phyloP scores from a whole-genome alignment of 2,888 invertebrate species.

The Drymonia ruficornis region DNA sequence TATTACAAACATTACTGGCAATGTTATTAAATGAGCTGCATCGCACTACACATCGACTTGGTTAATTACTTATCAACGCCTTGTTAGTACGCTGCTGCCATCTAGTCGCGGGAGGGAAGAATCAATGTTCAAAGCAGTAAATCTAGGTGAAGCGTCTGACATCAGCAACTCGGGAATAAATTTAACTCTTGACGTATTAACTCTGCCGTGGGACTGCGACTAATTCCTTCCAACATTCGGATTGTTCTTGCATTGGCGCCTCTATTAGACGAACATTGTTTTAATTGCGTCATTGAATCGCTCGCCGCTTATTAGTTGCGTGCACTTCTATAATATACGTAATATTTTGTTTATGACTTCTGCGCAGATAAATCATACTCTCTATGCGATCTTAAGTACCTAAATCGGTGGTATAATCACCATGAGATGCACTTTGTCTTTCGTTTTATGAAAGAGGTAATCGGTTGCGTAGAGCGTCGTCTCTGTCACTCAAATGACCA shows the following conservation, averaged over 20 bases:
- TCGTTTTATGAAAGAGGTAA: too few relatives aligned
- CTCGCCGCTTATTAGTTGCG: conserved; percentile 43
- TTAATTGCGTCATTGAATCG: conserved; percentile 47
- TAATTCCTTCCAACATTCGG: conserved; percentile 59
- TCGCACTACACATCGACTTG: conserved; percentile 22
- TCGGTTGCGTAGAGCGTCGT: too few relatives aligned
- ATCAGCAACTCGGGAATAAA: conserved; percentile 78
- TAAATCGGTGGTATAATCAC: too few relatives aligned
- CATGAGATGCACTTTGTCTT: too few relatives aligned
- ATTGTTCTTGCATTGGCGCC: conserved; percentile 57
- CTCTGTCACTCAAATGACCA: too few relatives aligned
- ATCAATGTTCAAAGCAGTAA: conserved; percentile 65
- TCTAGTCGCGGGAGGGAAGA: conserved; percentile 67
- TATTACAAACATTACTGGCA: background rate
- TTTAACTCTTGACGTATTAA: conserved; percentile 80
- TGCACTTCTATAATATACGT: conserved; percentile 35
- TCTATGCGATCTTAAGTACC: background rate
- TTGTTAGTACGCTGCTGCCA: conserved; percentile 67
- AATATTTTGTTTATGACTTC: conserved; percentile 34
- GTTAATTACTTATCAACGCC: conserved; percentile 40
- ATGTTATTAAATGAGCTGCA: conserved; percentile 10
- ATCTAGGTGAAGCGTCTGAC: conserved; percentile 83
- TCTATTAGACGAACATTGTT: conserved; percentile 47
- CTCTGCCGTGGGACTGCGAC: conserved; percentile 52
- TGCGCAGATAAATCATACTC: conserved; percentile 15